A percentile compares a stretch with the other conserved stretches of the same genome.
phyloP scores from a whole-genome alignment of 1,140 invertebrate genomes.

The Oppia nitens region DNA sequence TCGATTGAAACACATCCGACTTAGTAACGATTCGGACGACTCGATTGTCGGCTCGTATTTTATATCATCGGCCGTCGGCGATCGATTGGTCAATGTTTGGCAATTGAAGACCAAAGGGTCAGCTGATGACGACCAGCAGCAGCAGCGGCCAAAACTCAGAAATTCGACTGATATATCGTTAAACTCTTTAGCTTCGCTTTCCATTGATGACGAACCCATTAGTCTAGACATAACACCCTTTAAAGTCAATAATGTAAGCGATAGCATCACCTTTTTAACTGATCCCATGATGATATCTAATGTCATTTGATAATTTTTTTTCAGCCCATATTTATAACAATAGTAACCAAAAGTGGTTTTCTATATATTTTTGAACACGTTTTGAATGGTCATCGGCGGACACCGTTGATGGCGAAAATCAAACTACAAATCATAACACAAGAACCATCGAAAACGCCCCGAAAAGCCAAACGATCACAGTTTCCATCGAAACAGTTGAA shows the following conservation, averaged over 20 bases:
- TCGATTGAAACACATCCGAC: not conserved
- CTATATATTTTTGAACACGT: conserved; percentile 4
- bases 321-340: not conserved
- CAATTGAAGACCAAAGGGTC: too few relatives aligned
- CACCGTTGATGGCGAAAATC: not conserved
- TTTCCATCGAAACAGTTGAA: not conserved
- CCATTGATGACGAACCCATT: conserved; percentile 3
- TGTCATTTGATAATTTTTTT: not conserved
- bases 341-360: not conserved
- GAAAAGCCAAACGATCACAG: not conserved
- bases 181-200: not conserved
- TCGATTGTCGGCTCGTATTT: not conserved
- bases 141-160: too few relatives aligned
- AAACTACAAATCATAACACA: not conserved
- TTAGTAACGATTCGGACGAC: not conserved
- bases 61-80: not conserved
- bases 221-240: not conserved
- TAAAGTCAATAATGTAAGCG: not conserved
- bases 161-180: too few relatives aligned
- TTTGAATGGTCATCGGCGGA: not conserved
- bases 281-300: not conserved
- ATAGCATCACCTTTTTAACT: not conserved
- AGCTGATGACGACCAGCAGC: too few relatives aligned
- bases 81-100: conserved; percentile 4
- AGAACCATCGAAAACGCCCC: not conserved